Evolutionary conservation across 2,797 vertebrate species (phyloP), one percentile per base, ranked within the genome.

Genomic region (Sus cebifrons): DNA sequence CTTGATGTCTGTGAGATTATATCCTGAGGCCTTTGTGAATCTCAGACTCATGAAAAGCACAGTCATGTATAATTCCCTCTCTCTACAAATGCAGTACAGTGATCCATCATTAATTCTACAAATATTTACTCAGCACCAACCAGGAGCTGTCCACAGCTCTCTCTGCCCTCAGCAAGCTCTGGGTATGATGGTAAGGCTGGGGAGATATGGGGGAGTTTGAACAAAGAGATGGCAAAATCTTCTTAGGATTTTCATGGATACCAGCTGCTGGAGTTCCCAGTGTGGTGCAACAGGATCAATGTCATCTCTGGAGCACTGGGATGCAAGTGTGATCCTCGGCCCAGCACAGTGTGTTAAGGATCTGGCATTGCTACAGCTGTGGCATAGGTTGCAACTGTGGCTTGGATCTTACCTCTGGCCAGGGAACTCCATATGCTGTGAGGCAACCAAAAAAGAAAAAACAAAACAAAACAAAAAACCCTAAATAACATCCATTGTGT

Each of bases 1-100:
- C 95, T 96, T 97, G 95, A 93, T 93, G 88, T 97, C 89, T 92
- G 81, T 90, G 92, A 97, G 93, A 93, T 97, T 96, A 88, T 98
- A 96, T 97, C 96, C 94, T 0, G 49, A 96, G 96, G 97, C 93
- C 90, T 95, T 97, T 79, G 96, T 77, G 93, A 90, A 92, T 97
- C 95, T 97, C 92, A 88, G 84, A 90, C 0, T 9, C 23, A 56
- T 70, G 70, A 90, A 92, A 97, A 94, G 81, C 79, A 95, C 75
- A 96, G 64, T 91, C 77, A 40, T 95, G 79, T 93, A 65, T 95
- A 96, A 97, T 97, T 96, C 6, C 36, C 21, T 89, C 29, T 96
- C 70, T 92, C 77, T 65, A 29, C 54, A 92, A 91, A 86, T 27
- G 21, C 65, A 84, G 13, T 40, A 49, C 44, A 64, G 79, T 0